Percentiles rank a stretch among this genome's conserved stretches.
Evolutionary conservation across 2,888 invertebrate species (phyloP).

Genomic region (Luperina nickerlii): DNA sequence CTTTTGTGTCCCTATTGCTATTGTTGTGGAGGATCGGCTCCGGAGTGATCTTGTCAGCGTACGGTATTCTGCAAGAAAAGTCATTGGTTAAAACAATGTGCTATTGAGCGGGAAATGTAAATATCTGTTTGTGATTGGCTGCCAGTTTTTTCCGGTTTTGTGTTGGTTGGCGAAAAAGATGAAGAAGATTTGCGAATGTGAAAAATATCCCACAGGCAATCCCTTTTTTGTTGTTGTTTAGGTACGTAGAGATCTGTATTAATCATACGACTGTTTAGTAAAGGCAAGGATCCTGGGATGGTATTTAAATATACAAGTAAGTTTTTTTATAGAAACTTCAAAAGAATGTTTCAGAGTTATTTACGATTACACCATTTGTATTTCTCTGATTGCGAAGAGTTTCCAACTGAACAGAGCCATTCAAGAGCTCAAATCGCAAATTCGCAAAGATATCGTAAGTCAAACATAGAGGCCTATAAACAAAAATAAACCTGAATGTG

Average conservation of each 20-base stretch:
- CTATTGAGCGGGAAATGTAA: constrained; percentile 35
- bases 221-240: not conserved
- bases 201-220: not conserved
- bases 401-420: not conserved
- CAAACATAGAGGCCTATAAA: not conserved
- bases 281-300: not conserved
- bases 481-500: not conserved
- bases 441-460: not conserved
- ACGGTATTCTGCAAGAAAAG: constrained; percentile 86
- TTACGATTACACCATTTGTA: not conserved
- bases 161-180: constrained; percentile 1
- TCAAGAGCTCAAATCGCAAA: not conserved
- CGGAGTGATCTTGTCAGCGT: constrained; percentile 89
- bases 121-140: constrained; percentile 32
- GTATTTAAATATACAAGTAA: not conserved
- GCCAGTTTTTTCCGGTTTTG: constrained; percentile 2
- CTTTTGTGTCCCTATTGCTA: constrained; percentile 86
- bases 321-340: not conserved
- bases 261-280: not conserved
- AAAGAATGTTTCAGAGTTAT: not conserved
- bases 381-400: not conserved
- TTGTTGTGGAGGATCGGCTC: constrained; percentile 89
- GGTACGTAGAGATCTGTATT: not conserved
- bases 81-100: constrained; percentile 47
- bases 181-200: not conserved